Conservation (phyloP, 2,797 vertebrate species). For the Aselliscus stoliczkanus region DNA sequence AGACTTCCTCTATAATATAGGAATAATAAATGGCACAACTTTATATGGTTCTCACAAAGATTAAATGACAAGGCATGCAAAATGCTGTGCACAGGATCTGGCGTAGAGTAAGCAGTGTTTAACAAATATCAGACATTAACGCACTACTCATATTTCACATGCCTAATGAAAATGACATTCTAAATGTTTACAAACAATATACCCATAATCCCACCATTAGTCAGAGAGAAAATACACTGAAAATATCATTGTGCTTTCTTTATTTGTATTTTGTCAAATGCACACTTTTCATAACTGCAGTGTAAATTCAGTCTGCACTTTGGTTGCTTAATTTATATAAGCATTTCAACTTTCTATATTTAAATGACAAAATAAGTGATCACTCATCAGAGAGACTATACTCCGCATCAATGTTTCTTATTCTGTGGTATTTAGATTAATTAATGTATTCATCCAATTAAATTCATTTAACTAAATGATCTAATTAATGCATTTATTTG, state of each 20-base stretch:
- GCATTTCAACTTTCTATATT: background rate
- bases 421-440: background rate
- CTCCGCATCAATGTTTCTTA: background rate
- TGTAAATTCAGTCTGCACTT: background rate
- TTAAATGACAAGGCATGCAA: background rate
- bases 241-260: background rate
- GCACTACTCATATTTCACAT: background rate
- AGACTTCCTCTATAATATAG: background rate
- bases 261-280: background rate
- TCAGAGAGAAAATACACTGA: background rate
- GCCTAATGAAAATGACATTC: background rate
- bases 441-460: background rate
- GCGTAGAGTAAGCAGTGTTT: background rate
- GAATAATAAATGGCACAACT: background rate
- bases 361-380: background rate
- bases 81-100: background rate
- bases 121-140: background rate
- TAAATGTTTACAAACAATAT: background rate
- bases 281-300: background rate
- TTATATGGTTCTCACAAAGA: background rate
- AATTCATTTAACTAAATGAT: background rate
- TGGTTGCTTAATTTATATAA: constrained; percentile 7
- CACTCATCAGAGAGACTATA: background rate
- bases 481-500: background rate
- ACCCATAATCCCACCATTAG: background rate